phyloP scores from a whole-genome alignment of 2,797 vertebrate species.

The Crocodylus rhombifer region DNA sequence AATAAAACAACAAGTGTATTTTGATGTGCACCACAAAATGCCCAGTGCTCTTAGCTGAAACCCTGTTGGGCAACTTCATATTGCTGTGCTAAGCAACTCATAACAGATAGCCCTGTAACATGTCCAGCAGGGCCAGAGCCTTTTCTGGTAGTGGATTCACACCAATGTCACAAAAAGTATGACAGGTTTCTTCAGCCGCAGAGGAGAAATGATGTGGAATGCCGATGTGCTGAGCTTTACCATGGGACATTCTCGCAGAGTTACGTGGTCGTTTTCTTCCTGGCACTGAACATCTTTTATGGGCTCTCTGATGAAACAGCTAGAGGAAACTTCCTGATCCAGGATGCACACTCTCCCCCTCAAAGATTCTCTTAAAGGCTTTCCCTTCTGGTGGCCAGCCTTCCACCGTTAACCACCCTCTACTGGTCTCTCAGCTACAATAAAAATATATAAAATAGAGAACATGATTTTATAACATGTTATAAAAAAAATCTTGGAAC shows the following conservation, averaged over 20 bases:
- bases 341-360: background rate
- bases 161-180: background rate
- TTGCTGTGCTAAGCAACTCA: background rate
- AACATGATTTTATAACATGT: constrained; percentile 68
- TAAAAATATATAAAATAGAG: constrained; percentile 69
- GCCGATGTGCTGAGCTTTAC: background rate
- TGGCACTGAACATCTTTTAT: background rate
- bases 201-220: background rate
- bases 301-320: background rate
- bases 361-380: background rate
- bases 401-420: background rate
- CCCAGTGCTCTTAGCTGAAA: background rate
- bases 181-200: background rate
- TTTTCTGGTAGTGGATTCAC: background rate
- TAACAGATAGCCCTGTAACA: background rate
- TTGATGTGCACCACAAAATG: too few relatives aligned
- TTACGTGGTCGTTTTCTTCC: background rate
- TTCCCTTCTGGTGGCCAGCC: background rate
- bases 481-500: constrained; percentile 50
- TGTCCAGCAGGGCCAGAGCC: background rate
- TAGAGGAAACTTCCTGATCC: fast-evolving
- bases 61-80: background rate
- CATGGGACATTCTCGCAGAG: background rate
- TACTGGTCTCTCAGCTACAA: constrained; percentile 35
- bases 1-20: fast-evolving